Conservation (phyloP, 2,113 vertebrate genomes). For the Enhydra lutris region DNA sequence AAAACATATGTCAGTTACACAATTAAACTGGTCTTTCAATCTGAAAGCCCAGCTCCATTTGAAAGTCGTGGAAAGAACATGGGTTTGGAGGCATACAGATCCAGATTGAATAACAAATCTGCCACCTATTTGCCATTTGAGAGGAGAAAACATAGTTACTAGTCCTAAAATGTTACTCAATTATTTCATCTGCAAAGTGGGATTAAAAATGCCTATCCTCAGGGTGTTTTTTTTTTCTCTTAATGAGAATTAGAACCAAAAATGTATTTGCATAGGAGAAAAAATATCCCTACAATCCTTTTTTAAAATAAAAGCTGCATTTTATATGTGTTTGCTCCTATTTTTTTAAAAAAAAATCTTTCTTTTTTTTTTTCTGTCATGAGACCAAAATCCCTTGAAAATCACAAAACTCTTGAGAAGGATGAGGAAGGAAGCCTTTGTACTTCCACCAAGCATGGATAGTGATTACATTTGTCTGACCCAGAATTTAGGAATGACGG, state of each 20-base stretch:
- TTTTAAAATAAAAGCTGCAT: not conserved
- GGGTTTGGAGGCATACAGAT: not conserved
- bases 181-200: conserved; percentile 12
- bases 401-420: not conserved
- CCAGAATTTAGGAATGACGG: not conserved
- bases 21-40: conserved; percentile 13
- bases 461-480: not conserved
- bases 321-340: not conserved
- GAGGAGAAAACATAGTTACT: not conserved
- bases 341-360: not conserved
- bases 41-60: not conserved
- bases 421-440: not conserved
- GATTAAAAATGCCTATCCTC: not conserved
- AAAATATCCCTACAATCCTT: not conserved
- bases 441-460: not conserved
- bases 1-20: conserved; percentile 12
- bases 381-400: not conserved
- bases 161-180: not conserved
- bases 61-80: not conserved
- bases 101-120: conserved; percentile 9
- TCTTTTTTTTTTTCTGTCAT: not conserved
- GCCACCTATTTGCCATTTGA: not conserved
- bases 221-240: not conserved
- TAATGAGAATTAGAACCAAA: conserved; percentile 36
- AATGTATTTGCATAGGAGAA: not conserved